Conservation (phyloP, 1,140 invertebrate genomes). For the Semibalanus balanoides region DNA sequence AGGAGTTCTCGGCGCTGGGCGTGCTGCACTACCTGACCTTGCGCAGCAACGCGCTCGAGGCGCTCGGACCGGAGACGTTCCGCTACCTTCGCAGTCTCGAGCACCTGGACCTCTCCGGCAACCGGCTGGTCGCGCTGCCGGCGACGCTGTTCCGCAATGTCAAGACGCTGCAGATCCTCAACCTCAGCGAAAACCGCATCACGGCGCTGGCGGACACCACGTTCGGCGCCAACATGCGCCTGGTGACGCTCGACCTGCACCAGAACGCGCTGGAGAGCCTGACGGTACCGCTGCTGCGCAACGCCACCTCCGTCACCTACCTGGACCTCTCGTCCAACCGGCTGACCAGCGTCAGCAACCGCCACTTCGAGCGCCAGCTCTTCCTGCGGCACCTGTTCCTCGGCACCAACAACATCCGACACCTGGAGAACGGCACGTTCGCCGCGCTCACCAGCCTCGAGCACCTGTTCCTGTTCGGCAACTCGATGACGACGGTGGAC, state of each 20-base stretch:
- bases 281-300: constrained; percentile 13
- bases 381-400: constrained; percentile 41
- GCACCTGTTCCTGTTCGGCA: constrained; percentile 44
- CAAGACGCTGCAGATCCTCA: constrained; percentile 38
- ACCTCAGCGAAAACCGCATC: constrained; percentile 46
- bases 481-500: constrained; percentile 39
- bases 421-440: constrained; percentile 37
- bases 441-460: constrained; percentile 31
- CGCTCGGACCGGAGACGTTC: constrained; percentile 39
- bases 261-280: constrained; percentile 13
- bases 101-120: constrained; percentile 37
- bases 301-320: constrained; percentile 29
- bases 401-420: constrained; percentile 40
- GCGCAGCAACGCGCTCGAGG: constrained; percentile 48
- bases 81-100: constrained; percentile 33
- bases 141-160: constrained; percentile 7
- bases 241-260: constrained; percentile 13
- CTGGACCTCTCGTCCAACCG: constrained; percentile 43
- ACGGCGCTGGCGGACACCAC: constrained; percentile 37
- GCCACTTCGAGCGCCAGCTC: constrained; percentile 35
- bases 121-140: constrained; percentile 22
- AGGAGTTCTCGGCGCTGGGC: constrained; percentile 41
- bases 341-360: constrained; percentile 29
- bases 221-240: constrained; percentile 36
- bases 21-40: constrained; percentile 50